phyloP scores from a whole-genome alignment of 2,888 invertebrate genomes.

The Ichneumoninae sp. region DNA sequence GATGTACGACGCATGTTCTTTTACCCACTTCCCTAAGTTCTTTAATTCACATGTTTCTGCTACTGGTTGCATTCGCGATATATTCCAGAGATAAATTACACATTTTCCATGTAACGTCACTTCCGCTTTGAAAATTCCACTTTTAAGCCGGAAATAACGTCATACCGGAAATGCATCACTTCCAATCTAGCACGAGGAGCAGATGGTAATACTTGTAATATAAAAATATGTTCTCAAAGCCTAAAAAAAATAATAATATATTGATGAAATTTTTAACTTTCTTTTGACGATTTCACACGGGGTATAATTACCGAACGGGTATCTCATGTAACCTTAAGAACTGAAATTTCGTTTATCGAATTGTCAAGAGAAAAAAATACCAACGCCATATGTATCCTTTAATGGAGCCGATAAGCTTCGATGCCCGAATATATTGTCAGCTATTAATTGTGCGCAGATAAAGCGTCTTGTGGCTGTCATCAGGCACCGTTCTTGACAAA shows the following conservation, averaged over 20 bases:
- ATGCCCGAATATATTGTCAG: slow-evolving; percentile 76
- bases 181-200: no score
- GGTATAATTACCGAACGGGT: neutral
- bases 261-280: neutral
- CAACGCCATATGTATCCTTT: slow-evolving; percentile 75
- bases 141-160: no score
- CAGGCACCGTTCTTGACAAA: slow-evolving; percentile 78
- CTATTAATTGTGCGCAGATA: slow-evolving; percentile 81
- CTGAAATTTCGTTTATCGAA: slow-evolving; percentile 41
- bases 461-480: slow-evolving; percentile 74
- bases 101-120: no score
- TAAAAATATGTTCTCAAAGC: neutral
- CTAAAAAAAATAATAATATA: neutral
- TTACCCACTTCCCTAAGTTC: no score
- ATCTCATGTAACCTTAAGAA: slow-evolving; percentile 37
- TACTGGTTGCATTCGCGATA: no score
- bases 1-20: no score
- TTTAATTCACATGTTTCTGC: no score
- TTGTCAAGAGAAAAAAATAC: slow-evolving; percentile 60
- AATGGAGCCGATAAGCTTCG: slow-evolving; percentile 77
- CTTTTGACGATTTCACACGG: neutral
- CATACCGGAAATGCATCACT: no score
- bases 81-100: no score
- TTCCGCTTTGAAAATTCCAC: no score
- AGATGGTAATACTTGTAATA: neutral